These are phyloP conservation scores for Poeciliopsis paucimaculata DNA, from an alignment of 2,797 vertebrate species.

Conservation along the genomic window DNA sequence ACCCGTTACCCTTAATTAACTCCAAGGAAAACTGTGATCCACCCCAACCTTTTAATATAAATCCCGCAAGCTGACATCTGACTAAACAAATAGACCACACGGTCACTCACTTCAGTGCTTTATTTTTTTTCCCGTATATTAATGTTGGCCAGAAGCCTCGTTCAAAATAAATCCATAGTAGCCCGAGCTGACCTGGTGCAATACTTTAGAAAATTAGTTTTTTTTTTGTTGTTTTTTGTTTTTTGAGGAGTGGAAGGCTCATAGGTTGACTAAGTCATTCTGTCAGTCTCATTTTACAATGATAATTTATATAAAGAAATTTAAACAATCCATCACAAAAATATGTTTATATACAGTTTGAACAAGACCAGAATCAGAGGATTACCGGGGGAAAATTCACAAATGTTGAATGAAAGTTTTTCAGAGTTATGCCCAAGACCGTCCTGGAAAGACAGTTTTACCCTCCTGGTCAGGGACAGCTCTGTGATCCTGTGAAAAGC, in stretches of 20 bases:
- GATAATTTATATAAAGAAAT: not conserved
- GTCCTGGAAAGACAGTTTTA: not conserved
- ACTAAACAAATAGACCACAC: not conserved
- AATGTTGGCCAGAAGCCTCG: not conserved
- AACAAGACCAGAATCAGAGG: not conserved
- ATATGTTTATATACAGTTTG: not conserved
- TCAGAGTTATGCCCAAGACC: not conserved
- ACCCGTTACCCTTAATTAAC: constrained; percentile 16
- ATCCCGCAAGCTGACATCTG: constrained; percentile 3
- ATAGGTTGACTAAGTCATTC: not conserved
- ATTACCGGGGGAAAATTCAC: not conserved
- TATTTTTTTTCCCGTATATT: not conserved
- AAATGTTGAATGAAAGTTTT: not conserved
- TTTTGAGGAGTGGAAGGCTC: not conserved
- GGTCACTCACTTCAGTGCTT: not conserved
- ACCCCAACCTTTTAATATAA: constrained; percentile 3
- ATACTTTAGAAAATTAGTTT: not conserved
- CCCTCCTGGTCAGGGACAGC: not conserved
- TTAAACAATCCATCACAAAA: not conserved
- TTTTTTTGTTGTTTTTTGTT: not conserved
- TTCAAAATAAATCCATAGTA: constrained; percentile 2
- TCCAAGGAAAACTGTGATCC: constrained; percentile 11
- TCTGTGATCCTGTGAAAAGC: not conserved
- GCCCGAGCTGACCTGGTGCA: not conserved
- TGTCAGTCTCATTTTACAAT: not conserved